phyloP scores from a whole-genome alignment of 2,797 vertebrate species.

The Stomatorhinus walkeri region DNA sequence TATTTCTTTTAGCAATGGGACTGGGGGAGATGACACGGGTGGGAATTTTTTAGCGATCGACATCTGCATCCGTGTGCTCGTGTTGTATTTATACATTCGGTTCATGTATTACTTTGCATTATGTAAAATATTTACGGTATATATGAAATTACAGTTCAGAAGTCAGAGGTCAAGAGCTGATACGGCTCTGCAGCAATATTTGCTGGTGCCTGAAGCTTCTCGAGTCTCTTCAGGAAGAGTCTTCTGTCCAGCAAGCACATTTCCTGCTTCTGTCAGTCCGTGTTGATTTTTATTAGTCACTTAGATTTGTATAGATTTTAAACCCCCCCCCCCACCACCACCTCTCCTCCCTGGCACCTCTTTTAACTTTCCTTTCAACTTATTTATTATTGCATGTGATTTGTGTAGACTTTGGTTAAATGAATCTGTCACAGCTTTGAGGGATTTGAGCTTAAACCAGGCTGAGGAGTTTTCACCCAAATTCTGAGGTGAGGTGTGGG shows the following conservation, averaged over 20 bases:
- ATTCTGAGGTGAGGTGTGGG: not conserved
- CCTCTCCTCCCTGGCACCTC: not conserved
- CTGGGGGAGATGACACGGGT: not conserved
- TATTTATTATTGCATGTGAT: constrained; percentile 29
- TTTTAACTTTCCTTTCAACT: not conserved
- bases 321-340: not conserved
- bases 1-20: not conserved
- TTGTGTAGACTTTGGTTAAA: not conserved
- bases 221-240: not conserved
- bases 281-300: not conserved
- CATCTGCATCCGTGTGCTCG: constrained; percentile 17
- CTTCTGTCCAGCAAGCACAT: not conserved
- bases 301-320: constrained; percentile 21
- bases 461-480: constrained; percentile 1
- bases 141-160: constrained; percentile 5
- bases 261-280: not conserved
- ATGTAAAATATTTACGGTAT: constrained; percentile 22
- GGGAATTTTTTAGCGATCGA: constrained; percentile 10
- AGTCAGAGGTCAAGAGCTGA: constrained; percentile 34
- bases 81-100: constrained; percentile 21
- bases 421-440: not conserved
- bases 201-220: not conserved
- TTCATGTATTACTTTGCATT: constrained; percentile 27
- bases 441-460: not conserved
- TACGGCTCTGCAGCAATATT: constrained; percentile 11